A percentile compares a stretch with the other conserved stretches of the same genome.
phyloP scores from a whole-genome alignment of 2,113 vertebrate species.

The Cololabis saira region DNA sequence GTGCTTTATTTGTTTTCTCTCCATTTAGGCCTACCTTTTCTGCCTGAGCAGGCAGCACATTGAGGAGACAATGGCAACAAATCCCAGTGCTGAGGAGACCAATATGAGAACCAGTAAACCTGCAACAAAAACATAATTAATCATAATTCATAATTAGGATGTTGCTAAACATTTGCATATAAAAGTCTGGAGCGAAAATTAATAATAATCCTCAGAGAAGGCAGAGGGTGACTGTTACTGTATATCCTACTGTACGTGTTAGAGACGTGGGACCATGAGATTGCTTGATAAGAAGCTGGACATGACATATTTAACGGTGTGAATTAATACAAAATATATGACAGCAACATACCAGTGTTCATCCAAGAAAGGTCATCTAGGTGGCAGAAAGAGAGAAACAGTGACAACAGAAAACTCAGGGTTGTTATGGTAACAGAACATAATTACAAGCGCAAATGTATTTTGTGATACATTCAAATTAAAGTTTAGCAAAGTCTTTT shows the following conservation, averaged over 20 bases:
- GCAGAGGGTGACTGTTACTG: no score
- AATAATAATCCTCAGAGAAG: background rate
- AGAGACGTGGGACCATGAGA: background rate
- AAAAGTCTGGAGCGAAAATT: background rate
- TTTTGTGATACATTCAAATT: no score
- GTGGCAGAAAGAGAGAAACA: constrained; percentile 39
- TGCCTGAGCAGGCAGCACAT: constrained; percentile 82
- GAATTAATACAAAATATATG: constrained; percentile 8
- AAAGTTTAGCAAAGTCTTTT: no score
- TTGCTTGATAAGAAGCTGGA: background rate
- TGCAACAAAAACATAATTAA: constrained; percentile 60
- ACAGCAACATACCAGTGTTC: constrained; percentile 75
- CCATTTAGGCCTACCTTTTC: constrained; percentile 86
- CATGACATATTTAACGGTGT: background rate
- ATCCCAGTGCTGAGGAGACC: constrained; percentile 78
- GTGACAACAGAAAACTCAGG: constrained; percentile 18
- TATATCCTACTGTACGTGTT: background rate
- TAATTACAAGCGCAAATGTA: no score
- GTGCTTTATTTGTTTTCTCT: constrained; percentile 4
- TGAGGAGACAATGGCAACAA: constrained; percentile 74
- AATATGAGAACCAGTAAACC: constrained; percentile 82
- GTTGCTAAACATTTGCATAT: background rate
- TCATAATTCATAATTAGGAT: constrained; percentile 1
- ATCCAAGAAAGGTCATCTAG: constrained; percentile 73
- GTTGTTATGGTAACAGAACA: no score